Evolutionary conservation across 2,888 invertebrate species (phyloP).

Genomic region (Willowsia nigromaculata): DNA sequence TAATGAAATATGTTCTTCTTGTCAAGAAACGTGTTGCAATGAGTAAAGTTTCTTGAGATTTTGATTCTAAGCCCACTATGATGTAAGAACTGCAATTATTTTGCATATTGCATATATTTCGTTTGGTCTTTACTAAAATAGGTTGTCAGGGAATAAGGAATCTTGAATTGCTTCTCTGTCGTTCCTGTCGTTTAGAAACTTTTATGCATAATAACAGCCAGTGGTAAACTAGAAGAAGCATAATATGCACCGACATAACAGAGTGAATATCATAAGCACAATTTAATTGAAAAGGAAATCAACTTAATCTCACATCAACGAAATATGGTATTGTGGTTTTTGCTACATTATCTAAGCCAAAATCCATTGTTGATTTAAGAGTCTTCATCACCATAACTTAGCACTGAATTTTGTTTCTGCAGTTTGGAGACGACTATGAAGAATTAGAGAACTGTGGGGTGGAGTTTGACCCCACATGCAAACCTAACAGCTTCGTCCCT

Average conservation of each 20-base stretch:
- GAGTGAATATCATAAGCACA: too few species aligned
- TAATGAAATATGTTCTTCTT: not conserved
- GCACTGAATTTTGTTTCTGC: not conserved
- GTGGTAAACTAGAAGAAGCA: not conserved
- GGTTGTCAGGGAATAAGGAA: not conserved
- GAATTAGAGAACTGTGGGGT: conserved; percentile 54
- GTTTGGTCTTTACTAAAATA: not conserved
- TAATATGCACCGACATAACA: too few species aligned
- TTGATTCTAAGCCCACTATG: too few species aligned
- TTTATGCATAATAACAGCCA: not conserved
- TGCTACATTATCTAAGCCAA: too few species aligned
- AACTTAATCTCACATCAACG: too few species aligned
- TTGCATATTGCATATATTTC: not conserved
- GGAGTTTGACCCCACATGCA: conserved; percentile 7
- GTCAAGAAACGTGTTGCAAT: not conserved
- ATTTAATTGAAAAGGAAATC: too few species aligned
- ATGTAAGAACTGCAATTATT: too few species aligned
- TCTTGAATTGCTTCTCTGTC: not conserved
- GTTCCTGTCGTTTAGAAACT: too few species aligned
- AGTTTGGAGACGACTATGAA: not conserved
- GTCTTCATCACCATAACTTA: not conserved
- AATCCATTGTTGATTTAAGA: not conserved
- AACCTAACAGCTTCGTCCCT: too few species aligned
- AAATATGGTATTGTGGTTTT: too few species aligned
- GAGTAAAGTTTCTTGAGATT: not conserved